Conservation (phyloP, 2,797 vertebrate genomes). For the Sebastes vulpes region DNA sequence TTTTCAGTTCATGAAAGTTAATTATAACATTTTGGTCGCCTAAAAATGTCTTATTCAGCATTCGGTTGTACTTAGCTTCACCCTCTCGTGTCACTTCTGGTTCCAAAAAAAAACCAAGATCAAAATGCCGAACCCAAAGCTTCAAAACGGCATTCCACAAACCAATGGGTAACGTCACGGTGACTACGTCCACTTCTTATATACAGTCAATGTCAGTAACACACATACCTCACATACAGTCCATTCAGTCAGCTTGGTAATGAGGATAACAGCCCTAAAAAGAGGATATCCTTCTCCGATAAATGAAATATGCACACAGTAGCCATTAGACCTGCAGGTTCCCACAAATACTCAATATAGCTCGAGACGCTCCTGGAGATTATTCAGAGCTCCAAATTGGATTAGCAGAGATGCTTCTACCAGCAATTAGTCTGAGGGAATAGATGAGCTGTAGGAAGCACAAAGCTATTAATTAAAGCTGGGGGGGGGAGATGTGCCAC, state of each 20-base stretch:
- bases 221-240: neutral
- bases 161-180: neutral
- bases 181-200: neutral
- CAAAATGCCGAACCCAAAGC: no score
- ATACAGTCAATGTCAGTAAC: neutral
- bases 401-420: constrained; percentile 69
- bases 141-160: neutral
- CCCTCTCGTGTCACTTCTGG: neutral
- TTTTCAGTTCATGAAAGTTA: no score
- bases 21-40: no score
- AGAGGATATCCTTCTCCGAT: constrained; percentile 18
- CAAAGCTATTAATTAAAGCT: constrained; percentile 72
- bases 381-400: constrained; percentile 71
- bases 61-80: no score
- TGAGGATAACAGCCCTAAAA: constrained; percentile 9
- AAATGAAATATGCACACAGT: constrained; percentile 28
- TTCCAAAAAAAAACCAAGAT: no score
- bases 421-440: constrained; percentile 68
- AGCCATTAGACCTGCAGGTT: constrained; percentile 44
- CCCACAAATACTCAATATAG: constrained; percentile 50
- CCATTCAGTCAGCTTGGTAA: neutral
- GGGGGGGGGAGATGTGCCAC: neutral
- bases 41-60: no score
- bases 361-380: constrained; percentile 57
- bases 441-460: constrained; percentile 66